Evolutionary conservation across 2,113 vertebrate species (phyloP).

Genomic region (Fukomys damarensis): DNA sequence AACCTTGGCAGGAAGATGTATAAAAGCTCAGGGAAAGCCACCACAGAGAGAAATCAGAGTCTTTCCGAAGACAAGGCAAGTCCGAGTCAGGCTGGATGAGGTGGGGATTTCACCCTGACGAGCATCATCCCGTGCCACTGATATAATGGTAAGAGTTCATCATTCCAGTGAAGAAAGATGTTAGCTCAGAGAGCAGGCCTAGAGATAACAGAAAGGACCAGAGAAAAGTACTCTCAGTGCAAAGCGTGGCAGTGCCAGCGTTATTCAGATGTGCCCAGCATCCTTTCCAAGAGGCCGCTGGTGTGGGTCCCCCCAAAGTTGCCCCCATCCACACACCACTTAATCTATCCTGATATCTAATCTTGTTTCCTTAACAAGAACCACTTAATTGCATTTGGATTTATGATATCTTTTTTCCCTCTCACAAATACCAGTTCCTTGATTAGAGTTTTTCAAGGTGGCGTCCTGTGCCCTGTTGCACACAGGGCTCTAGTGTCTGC

Average conservation of each 20-base stretch:
- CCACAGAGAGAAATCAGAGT: no score
- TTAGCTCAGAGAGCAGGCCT: not conserved
- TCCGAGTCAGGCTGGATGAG: not conserved
- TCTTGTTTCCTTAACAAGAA: not conserved
- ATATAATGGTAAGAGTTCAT: no score
- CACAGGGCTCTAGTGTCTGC: not conserved
- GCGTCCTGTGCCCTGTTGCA: not conserved
- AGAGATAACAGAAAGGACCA: not conserved
- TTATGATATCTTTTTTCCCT: not conserved
- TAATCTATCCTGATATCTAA: not conserved
- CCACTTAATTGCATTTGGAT: not conserved
- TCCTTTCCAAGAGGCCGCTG: not conserved
- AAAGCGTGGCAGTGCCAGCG: not conserved
- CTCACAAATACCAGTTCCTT: not conserved
- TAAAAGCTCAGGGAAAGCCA: not conserved
- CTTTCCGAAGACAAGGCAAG: not conserved
- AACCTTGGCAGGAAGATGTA: no score
- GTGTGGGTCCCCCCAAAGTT: not conserved
- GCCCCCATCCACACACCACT: no score
- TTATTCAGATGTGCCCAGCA: not conserved
- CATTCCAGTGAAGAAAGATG: not conserved
- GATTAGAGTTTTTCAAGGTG: no score
- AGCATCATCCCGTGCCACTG: not conserved
- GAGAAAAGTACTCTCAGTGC: not conserved
- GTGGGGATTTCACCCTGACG: not conserved